A percentile compares a stretch with the other conserved stretches of the same genome.
phyloP scores from a whole-genome alignment of 2,888 invertebrate species.

The Caenorhabditis zanzibari region DNA sequence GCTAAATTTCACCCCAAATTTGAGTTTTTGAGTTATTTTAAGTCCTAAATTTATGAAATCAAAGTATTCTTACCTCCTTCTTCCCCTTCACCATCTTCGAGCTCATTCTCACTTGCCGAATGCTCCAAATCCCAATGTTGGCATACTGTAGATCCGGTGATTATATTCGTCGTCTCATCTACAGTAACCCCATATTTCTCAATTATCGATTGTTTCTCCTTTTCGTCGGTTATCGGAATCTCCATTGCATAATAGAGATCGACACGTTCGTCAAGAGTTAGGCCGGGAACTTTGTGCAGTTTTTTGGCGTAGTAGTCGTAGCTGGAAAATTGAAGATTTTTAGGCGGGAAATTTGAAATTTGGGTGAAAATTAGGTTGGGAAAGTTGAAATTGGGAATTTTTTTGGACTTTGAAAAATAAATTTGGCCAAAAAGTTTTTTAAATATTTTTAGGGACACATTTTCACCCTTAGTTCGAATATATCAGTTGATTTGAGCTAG shows the following conservation, averaged over 20 bases:
- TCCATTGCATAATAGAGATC: constrained; percentile 30
- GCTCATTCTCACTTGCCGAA: constrained; percentile 4
- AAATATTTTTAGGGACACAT: too few species aligned
- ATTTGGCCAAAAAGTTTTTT: too few species aligned
- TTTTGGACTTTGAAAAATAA: too few species aligned
- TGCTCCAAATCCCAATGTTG: constrained; percentile 20
- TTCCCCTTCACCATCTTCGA: too few species aligned
- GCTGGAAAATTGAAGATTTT: constrained; percentile 12
- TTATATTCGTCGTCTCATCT: background rate
- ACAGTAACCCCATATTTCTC: background rate
- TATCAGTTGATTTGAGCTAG: too few species aligned
- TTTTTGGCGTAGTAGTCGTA: background rate
- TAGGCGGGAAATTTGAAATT: background rate
- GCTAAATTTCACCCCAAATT: too few species aligned
- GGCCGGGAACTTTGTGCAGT: background rate
- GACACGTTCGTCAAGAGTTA: background rate
- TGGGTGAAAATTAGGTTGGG: too few species aligned
- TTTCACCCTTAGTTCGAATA: too few species aligned
- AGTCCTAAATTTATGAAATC: too few species aligned
- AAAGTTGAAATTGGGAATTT: too few species aligned
- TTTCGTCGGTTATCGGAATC: background rate
- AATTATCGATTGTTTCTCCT: background rate
- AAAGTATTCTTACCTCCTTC: too few species aligned
- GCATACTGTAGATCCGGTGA: background rate
- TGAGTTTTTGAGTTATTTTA: too few species aligned